Percentiles rank a stretch among this genome's conserved stretches.
Conservation (phyloP, 2,113 vertebrate genomes). For the Ceyx margarethae region DNA sequence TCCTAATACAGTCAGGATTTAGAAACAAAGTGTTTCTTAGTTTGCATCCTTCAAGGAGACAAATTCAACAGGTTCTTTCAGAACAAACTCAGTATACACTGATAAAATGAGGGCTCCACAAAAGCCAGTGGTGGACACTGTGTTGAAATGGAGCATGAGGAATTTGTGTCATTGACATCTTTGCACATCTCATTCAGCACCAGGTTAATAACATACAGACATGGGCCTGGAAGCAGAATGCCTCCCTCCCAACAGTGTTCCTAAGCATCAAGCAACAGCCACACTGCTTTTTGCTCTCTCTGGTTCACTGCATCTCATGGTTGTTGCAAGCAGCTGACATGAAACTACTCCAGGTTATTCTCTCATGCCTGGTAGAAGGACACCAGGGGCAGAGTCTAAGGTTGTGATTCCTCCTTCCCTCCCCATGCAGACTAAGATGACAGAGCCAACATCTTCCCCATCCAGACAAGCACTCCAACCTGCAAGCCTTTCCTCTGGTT, state of each 20-base stretch:
- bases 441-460: accelerated
- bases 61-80: not conserved
- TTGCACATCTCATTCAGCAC: not conserved
- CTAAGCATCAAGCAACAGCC: not conserved
- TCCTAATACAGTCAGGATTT: not conserved
- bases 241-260: not conserved
- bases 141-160: not conserved
- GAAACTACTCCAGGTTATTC: not conserved
- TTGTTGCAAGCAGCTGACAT: not conserved
- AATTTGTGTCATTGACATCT: not conserved
- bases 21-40: not conserved
- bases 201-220: constrained; percentile 25
- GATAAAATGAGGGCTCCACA: not conserved
- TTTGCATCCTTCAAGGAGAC: not conserved
- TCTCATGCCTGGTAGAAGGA: not conserved
- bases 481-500: not conserved
- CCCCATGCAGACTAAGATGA: not conserved
- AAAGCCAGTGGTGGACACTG: not conserved
- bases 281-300: not conserved
- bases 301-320: not conserved
- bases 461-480: not conserved
- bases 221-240: not conserved
- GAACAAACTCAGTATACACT: not conserved
- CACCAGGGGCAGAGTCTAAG: not conserved
- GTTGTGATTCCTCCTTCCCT: not conserved